These are phyloP conservation scores for Philhelius pedissequus DNA, from an alignment of 2,888 invertebrate genomes.

Conservation along the genomic window DNA sequence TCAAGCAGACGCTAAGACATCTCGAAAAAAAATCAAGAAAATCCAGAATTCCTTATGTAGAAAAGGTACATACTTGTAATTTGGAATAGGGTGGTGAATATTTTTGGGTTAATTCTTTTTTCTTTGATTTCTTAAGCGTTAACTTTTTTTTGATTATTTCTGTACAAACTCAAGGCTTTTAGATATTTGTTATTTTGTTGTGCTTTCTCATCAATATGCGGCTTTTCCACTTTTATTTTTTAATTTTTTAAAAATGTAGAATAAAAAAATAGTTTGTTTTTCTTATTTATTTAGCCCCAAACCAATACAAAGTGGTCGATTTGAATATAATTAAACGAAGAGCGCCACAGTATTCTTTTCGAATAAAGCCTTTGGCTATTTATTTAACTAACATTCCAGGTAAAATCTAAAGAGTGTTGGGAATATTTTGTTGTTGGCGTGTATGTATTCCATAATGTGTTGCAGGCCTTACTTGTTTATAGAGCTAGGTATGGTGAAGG, in stretches of 20 bases:
- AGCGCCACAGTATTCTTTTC: slow-evolving; percentile 78
- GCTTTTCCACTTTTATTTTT: background rate
- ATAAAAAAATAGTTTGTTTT: slow-evolving; percentile 36
- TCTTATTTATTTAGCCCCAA: slow-evolving; percentile 74
- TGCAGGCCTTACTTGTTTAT: background rate
- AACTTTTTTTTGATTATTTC: slow-evolving; percentile 11
- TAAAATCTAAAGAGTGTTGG: slow-evolving; percentile 70
- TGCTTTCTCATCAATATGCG: slow-evolving; percentile 10
- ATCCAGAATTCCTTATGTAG: slow-evolving; percentile 1
- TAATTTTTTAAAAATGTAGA: background rate
- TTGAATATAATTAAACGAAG: slow-evolving; percentile 80
- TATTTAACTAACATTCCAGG: slow-evolving; percentile 76
- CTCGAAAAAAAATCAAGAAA: slow-evolving; percentile 44
- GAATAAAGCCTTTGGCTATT: slow-evolving; percentile 76
- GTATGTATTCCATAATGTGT: slow-evolving; percentile 14
- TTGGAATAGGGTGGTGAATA: slow-evolving; percentile 6
- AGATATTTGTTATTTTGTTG: background rate
- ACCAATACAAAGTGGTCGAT: slow-evolving; percentile 81
- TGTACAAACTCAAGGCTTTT: slow-evolving; percentile 35
- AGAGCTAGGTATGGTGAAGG: background rate
- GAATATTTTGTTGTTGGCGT: slow-evolving; percentile 14
- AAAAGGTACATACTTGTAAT: slow-evolving; percentile 47
- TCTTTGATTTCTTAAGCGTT: background rate
- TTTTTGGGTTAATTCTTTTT: background rate
- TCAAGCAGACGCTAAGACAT: slow-evolving; percentile 29